These are phyloP conservation scores for Folsomia manolachei DNA, from an alignment of 2,888 invertebrate species.

Conservation along the genomic window DNA sequence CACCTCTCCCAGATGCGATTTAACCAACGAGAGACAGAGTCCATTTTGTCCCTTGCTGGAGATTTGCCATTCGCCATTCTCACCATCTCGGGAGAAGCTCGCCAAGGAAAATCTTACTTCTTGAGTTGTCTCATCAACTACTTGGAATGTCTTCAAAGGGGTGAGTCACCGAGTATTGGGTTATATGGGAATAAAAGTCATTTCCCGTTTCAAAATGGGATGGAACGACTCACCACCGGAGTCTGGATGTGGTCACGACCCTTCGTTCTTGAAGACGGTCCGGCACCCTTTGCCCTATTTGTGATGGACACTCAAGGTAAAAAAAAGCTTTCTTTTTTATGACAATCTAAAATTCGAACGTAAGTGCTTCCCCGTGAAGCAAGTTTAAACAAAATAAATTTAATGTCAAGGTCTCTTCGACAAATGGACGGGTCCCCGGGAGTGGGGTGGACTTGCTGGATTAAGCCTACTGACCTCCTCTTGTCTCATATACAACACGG, in stretches of 20 bases:
- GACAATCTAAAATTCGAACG: too few species aligned
- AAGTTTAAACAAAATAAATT: too few species aligned
- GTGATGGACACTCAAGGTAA: not conserved
- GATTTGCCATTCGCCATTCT: not conserved
- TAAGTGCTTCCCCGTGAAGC: too few species aligned
- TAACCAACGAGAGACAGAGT: not conserved
- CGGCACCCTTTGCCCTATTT: not conserved
- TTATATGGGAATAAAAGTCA: not conserved
- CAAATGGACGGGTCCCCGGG: not conserved
- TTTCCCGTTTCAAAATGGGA: not conserved
- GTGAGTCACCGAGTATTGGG: not conserved
- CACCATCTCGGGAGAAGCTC: not conserved
- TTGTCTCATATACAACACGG: not conserved
- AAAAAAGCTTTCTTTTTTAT: too few species aligned
- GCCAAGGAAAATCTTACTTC: not conserved
- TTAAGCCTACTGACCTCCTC: not conserved
- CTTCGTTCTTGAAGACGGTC: not conserved
- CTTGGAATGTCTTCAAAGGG: not conserved
- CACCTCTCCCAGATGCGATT: not conserved
- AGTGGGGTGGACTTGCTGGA: not conserved
- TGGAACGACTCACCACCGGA: not conserved
- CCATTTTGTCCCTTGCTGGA: not conserved
- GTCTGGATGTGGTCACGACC: slow-evolving; percentile 11
- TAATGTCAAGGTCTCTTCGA: not conserved
- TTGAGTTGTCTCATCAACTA: not conserved